Evolutionary conservation across 2,888 invertebrate genomes (phyloP).

Genomic region (Thecophora atra): DNA sequence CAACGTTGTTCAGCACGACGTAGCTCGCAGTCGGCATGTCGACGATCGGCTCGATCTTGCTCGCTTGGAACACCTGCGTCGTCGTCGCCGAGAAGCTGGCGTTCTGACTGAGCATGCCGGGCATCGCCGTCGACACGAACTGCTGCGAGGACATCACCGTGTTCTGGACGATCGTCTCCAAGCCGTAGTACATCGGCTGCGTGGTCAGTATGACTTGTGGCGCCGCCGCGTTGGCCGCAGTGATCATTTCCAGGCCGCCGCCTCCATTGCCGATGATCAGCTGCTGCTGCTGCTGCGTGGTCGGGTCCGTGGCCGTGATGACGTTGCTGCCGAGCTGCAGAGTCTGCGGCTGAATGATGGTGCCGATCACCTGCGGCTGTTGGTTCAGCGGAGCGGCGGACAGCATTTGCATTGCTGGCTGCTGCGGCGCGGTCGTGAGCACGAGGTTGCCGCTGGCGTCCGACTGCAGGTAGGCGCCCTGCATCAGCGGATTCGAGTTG

Average conservation of each 20-base stretch:
- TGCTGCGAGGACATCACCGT: conserved; percentile 91
- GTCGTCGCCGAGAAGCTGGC: conserved; percentile 87
- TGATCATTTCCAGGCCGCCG: conserved; percentile 54
- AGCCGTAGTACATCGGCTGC: conserved; percentile 82
- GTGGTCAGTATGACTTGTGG: conserved; percentile 71
- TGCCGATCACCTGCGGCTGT: conserved; percentile 71
- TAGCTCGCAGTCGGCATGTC: conserved; percentile 78
- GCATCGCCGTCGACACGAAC: conserved; percentile 82
- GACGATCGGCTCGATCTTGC: conserved; percentile 83
- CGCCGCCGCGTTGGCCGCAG: conserved; percentile 44
- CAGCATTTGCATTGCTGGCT: conserved; percentile 70
- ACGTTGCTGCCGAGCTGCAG: conserved; percentile 68
- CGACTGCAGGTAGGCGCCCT: conserved; percentile 71
- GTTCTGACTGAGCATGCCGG: conserved; percentile 81
- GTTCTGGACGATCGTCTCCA: conserved; percentile 87
- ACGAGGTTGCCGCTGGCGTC: conserved; percentile 72
- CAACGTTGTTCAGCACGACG: conserved; percentile 75
- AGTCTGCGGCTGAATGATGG: conserved; percentile 72
- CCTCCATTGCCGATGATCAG: conserved; percentile 51
- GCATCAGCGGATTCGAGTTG: conserved; percentile 68
- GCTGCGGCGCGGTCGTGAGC: conserved; percentile 67
- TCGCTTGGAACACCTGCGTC: conserved; percentile 81
- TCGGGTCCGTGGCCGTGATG: conserved; percentile 64
- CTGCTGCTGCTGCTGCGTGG: conserved; percentile 52
- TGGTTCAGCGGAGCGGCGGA: conserved; percentile 69